These are phyloP conservation scores for Caiman crocodilus DNA, from an alignment of 2,797 vertebrate genomes.

Conservation along the genomic window DNA sequence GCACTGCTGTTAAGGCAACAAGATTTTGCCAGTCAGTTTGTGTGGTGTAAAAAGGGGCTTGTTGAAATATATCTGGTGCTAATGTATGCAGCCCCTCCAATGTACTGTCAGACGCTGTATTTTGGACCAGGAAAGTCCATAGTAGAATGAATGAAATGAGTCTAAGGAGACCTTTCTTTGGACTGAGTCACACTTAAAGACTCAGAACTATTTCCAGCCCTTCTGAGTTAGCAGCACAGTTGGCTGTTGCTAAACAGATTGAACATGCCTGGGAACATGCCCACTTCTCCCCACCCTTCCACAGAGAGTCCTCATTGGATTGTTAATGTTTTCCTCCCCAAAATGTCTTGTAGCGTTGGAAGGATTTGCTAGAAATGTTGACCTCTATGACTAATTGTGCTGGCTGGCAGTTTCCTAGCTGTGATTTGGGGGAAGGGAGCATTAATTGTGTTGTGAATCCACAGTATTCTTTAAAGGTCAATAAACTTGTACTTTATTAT, in stretches of 20 bases:
- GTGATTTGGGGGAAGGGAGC: background rate
- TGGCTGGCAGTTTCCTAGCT: background rate
- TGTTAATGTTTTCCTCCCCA: conserved; percentile 4
- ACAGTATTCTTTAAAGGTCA: conserved; percentile 37
- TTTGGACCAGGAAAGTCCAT: conserved; percentile 43
- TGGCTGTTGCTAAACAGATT: background rate
- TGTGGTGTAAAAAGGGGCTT: background rate
- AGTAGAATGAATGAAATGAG: conserved; percentile 4
- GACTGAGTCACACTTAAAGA: background rate
- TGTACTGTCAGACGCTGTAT: conserved; percentile 30
- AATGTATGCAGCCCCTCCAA: conserved; percentile 32
- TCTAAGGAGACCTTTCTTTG: background rate
- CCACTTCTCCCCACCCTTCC: background rate
- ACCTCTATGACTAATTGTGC: background rate
- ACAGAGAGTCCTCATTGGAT: background rate
- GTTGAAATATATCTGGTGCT: conserved; percentile 64
- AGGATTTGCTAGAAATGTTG: background rate
- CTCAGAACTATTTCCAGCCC: background rate
- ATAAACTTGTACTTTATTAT: background rate
- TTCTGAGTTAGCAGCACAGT: conserved; percentile 3
- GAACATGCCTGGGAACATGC: accelerated
- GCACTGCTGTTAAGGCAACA: background rate
- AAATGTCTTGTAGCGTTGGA: background rate
- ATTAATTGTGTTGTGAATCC: conserved; percentile 33
- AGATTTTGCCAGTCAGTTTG: conserved; percentile 36